Percentiles rank a stretch among this genome's conserved stretches.
Evolutionary conservation across 2,113 vertebrate genomes (phyloP).

Genomic region (Megatriorchis doriae): DNA sequence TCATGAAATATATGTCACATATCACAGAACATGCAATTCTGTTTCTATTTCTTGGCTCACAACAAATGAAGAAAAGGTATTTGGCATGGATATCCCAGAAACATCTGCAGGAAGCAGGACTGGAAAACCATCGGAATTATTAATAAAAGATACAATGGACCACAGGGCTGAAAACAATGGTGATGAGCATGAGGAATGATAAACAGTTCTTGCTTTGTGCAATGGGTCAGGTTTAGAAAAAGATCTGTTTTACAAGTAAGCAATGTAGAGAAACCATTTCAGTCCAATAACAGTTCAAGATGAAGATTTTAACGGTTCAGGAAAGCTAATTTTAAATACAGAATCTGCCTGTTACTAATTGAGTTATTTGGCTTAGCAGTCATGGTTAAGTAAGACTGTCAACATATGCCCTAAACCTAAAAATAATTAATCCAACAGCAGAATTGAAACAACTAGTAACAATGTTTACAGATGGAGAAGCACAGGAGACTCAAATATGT

Average conservation of each 20-base stretch:
- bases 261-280: neutral
- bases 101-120: neutral
- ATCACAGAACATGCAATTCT: neutral
- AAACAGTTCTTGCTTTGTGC: neutral
- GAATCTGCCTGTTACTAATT: neutral
- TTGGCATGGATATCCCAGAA: neutral
- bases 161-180: neutral
- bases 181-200: neutral
- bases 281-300: neutral
- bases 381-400: neutral
- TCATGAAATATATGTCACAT: neutral
- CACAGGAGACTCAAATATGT: neutral
- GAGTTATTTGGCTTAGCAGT: neutral
- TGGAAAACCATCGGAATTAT: neutral
- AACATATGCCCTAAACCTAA: neutral
- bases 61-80: neutral
- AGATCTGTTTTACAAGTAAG: neutral
- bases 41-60: neutral
- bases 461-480: neutral
- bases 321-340: neutral
- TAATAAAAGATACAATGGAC: neutral
- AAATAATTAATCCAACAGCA: neutral
- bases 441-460: neutral
- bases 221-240: neutral
- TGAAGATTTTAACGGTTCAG: neutral